Evolutionary conservation across 2,888 invertebrate species (phyloP).

Genomic region (Cancer borealis): DNA sequence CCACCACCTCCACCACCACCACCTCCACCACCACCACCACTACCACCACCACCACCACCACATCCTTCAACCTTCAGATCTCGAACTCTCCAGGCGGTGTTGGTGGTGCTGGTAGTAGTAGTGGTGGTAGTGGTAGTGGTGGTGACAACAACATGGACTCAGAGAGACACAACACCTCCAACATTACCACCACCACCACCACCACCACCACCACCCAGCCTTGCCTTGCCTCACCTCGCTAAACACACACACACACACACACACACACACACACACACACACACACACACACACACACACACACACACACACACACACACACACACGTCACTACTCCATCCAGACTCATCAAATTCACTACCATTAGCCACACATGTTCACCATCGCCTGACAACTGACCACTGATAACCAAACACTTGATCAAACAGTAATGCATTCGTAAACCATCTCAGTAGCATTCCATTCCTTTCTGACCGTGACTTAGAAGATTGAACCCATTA

Average conservation of each 20-base stretch:
- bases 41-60: no score
- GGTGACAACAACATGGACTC: not conserved
- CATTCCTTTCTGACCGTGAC: no score
- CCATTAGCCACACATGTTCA: not conserved
- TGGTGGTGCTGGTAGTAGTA: not conserved
- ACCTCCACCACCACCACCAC: no score
- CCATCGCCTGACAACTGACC: slow-evolving; percentile 4
- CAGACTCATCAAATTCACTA: not conserved
- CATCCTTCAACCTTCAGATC: no score
- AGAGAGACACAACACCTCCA: not conserved
- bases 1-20: no score
- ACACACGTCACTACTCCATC: not conserved
- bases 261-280: no score
- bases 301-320: not conserved
- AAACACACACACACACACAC: no score
- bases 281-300: not conserved
- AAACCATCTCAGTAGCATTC: no score
- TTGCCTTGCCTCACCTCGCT: no score
- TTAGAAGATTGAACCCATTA: no score
- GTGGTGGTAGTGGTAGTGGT: not conserved
- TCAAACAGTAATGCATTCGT: not conserved
- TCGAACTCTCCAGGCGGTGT: not conserved
- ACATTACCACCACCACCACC: slow-evolving; percentile 20
- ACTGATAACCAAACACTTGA: not conserved
- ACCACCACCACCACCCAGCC: not conserved